phyloP scores from a whole-genome alignment of 1,140 invertebrate species.

The Calephelis virginiensis region DNA sequence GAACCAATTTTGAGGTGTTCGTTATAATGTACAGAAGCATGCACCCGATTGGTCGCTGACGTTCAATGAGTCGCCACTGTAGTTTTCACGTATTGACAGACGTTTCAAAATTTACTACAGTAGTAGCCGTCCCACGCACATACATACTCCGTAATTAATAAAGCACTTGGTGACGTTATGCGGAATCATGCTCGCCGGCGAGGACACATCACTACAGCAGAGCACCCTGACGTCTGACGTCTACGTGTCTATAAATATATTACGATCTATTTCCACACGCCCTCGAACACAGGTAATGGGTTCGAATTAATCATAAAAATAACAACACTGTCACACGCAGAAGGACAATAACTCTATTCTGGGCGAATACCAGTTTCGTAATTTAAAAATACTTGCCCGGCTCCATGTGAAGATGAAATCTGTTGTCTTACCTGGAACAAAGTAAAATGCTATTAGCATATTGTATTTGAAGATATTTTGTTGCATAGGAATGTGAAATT shows the following conservation, averaged over 20 bases:
- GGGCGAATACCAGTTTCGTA: not conserved
- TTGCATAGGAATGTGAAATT: too few relatives aligned
- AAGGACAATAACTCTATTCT: constrained; percentile 16
- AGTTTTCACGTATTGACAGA: not conserved
- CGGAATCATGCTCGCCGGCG: constrained; percentile 20
- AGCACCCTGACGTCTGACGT: constrained; percentile 27
- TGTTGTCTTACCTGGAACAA: constrained; percentile 28
- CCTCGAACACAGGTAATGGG: constrained; percentile 28
- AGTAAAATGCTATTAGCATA: constrained; percentile 10
- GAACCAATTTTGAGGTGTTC: too few relatives aligned
- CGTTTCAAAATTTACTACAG: not conserved
- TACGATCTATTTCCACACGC: constrained; percentile 30
- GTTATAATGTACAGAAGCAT: too few relatives aligned
- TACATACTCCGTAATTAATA: constrained; percentile 6
- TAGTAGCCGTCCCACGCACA: constrained; percentile 1
- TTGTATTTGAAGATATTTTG: too few relatives aligned
- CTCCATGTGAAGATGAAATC: not conserved
- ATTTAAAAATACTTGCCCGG: constrained; percentile 9
- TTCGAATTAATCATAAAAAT: constrained; percentile 20
- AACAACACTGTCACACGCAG: constrained; percentile 6
- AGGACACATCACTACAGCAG: constrained; percentile 17
- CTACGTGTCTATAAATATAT: constrained; percentile 30
- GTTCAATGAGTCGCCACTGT: too few relatives aligned
- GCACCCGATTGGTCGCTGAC: too few relatives aligned
- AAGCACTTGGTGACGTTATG: constrained; percentile 20